Evolutionary conservation across 2,888 invertebrate species (phyloP).

Genomic region (Tribolium freemani): DNA sequence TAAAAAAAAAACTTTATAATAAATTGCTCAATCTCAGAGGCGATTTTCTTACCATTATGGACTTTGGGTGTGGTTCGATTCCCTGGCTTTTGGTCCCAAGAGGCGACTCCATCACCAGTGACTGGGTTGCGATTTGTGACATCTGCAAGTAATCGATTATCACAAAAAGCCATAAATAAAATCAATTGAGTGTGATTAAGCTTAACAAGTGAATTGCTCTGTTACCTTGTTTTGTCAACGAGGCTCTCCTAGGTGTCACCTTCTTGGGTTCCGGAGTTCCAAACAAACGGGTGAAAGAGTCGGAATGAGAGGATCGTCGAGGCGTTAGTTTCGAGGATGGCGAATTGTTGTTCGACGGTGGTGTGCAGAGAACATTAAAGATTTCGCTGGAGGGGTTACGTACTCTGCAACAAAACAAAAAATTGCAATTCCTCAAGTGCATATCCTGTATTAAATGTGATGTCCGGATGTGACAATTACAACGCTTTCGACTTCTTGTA

Average conservation of each 20-base stretch:
- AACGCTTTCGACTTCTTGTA: conserved; percentile 35
- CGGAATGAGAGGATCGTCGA: conserved; percentile 60
- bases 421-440: conserved; percentile 14
- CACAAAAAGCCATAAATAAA: not conserved
- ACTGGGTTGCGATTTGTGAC: conserved; percentile 67
- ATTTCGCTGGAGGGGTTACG: conserved; percentile 67
- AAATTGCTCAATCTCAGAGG: not conserved
- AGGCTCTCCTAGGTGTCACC: conserved; percentile 62
- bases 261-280: conserved; percentile 59
- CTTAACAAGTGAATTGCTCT: not conserved
- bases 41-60: conserved; percentile 58
- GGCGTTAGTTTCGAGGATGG: conserved; percentile 55
- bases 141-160: conserved; percentile 57
- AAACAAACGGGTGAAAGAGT: conserved; percentile 66
- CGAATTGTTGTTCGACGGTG: conserved; percentile 48
- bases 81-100: conserved; percentile 62
- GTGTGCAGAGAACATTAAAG: conserved; percentile 64
- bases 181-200: not conserved
- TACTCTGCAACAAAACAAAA: conserved; percentile 62
- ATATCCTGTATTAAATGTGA: conserved; percentile 36
- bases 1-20: conserved; percentile 44
- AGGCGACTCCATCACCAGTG: conserved; percentile 66
- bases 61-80: conserved; percentile 61
- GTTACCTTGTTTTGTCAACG: conserved; percentile 66
- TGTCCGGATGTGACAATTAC: conserved; percentile 44